Evolutionary conservation across 2,888 invertebrate species (phyloP).

Genomic region (Salticus scenicus): DNA sequence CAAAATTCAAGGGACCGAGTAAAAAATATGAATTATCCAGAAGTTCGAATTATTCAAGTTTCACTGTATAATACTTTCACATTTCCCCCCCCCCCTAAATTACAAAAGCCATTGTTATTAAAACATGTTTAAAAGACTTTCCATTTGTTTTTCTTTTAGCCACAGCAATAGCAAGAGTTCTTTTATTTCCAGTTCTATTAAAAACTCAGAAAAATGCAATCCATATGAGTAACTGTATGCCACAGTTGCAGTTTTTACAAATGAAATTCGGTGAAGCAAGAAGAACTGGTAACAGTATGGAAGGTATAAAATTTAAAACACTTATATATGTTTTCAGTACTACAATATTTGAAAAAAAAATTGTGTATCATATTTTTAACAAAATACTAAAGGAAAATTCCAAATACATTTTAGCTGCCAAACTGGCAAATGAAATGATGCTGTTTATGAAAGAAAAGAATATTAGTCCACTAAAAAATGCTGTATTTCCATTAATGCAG

Average conservation of each 20-base stretch:
- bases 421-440: conserved; percentile 86
- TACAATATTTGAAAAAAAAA: too few relatives aligned
- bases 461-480: conserved; percentile 86
- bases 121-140: too few relatives aligned
- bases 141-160: too few relatives aligned
- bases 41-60: too few relatives aligned
- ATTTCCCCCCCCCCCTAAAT: too few relatives aligned
- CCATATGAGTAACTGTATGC: conserved; percentile 88
- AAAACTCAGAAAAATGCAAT: conserved; percentile 87
- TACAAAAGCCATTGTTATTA: too few relatives aligned
- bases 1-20: too few relatives aligned
- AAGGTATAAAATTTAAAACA: conserved; percentile 78
- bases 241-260: conserved; percentile 88
- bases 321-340: too few relatives aligned
- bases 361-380: too few relatives aligned
- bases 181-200: conserved; percentile 90
- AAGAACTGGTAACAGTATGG: conserved; percentile 86
- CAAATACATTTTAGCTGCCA: conserved; percentile 71
- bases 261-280: conserved; percentile 90
- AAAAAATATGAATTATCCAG: too few relatives aligned
- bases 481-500: conserved; percentile 78
- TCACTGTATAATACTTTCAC: too few relatives aligned
- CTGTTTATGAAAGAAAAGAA: conserved; percentile 87
- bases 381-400: too few relatives aligned
- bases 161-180: conserved; percentile 84